Percentiles rank a stretch among this genome's conserved stretches.
Evolutionary conservation across 2,888 invertebrate species (phyloP).

Genomic region (Erynnis tages): DNA sequence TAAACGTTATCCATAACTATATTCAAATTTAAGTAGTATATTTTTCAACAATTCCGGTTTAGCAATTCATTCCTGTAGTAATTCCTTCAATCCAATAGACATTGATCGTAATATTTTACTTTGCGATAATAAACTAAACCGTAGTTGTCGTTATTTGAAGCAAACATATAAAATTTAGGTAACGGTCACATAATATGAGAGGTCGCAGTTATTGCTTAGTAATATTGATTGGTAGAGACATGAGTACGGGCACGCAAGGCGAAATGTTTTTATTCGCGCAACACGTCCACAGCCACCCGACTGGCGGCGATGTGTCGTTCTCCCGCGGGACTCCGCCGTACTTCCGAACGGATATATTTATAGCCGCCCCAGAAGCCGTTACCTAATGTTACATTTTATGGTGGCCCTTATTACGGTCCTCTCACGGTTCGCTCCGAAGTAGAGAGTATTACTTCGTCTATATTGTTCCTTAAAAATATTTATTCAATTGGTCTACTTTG

Average conservation of each 20-base stretch:
- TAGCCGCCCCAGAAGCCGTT: constrained; percentile 79
- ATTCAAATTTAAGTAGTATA: too few relatives aligned
- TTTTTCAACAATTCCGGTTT: too few relatives aligned
- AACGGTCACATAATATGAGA: constrained; percentile 56
- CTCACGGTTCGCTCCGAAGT: constrained; percentile 52
- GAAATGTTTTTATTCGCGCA: constrained; percentile 75
- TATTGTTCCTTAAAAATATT: constrained; percentile 50
- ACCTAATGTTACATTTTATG: constrained; percentile 81
- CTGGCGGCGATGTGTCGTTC: constrained; percentile 63
- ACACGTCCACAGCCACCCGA: constrained; percentile 72
- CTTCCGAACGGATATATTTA: constrained; percentile 80
- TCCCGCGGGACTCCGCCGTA: constrained; percentile 79
- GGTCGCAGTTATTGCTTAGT: constrained; percentile 66
- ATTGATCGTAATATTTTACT: too few relatives aligned
- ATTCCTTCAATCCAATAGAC: too few relatives aligned
- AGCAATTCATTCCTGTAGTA: too few relatives aligned
- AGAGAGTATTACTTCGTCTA: constrained; percentile 42
- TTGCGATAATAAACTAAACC: too few relatives aligned
- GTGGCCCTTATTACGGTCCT: constrained; percentile 78
- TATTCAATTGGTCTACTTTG: constrained; percentile 37
- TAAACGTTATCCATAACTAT: too few relatives aligned
- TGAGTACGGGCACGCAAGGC: constrained; percentile 53
- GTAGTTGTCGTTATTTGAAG: constrained; percentile 37
- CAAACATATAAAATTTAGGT: constrained; percentile 51
- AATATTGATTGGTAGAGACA: constrained; percentile 69